A percentile compares a stretch with the other conserved stretches of the same genome.
phyloP scores from a whole-genome alignment of 2,888 invertebrate species.

The Onthophagus sagittarius region DNA sequence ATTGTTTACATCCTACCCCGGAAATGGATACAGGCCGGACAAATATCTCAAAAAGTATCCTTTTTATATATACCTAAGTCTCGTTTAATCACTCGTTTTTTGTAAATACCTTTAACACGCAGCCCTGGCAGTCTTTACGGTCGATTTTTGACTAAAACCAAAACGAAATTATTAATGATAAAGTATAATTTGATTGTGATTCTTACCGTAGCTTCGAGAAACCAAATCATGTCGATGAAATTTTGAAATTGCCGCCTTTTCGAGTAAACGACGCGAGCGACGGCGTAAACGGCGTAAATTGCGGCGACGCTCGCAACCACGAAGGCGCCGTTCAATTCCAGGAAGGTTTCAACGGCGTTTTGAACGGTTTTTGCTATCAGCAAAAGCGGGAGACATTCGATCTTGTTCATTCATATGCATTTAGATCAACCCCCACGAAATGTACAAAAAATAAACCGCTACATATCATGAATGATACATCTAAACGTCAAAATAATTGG shows the following conservation, averaged over 20 bases:
- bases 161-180: neutral
- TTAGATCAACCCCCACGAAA: neutral
- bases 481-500: too few relatives aligned
- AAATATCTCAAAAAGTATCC: too few relatives aligned
- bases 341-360: neutral
- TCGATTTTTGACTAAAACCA: neutral
- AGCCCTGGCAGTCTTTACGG: neutral
- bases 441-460: too few relatives aligned
- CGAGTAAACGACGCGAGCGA: neutral
- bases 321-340: neutral
- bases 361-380: neutral
- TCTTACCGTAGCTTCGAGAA: slow-evolving; percentile 6
- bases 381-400: slow-evolving; percentile 2
- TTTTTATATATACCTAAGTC: too few relatives aligned
- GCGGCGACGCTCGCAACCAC: neutral
- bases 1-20: too few relatives aligned
- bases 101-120: neutral
- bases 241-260: neutral
- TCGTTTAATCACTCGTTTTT: neutral
- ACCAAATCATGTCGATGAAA: neutral
- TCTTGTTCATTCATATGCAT: neutral
- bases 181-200: neutral
- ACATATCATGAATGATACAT: too few relatives aligned
- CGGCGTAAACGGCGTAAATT: neutral
- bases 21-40: too few relatives aligned